A percentile compares a stretch with the other conserved stretches of the same genome.
Conservation (phyloP, 2,797 vertebrate genomes). For the Thripadectes ignobilis region DNA sequence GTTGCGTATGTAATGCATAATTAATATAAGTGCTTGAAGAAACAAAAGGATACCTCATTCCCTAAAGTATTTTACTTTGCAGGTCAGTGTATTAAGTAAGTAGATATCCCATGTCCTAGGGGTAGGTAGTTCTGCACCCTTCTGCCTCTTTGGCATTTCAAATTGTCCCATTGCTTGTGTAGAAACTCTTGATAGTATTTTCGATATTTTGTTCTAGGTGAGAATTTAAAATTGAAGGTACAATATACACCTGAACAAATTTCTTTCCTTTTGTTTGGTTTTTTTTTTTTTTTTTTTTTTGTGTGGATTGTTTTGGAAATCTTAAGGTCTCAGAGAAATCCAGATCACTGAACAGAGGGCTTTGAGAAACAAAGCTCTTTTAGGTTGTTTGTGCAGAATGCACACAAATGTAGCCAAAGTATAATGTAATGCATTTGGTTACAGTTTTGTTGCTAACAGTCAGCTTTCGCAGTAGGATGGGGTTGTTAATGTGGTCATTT, state of each 20-base stretch:
- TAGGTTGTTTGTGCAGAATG: not conserved
- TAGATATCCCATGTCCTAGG: not conserved
- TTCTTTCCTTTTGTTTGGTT: not conserved
- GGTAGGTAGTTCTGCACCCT: not conserved
- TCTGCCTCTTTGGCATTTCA: not conserved
- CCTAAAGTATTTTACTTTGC: conserved; percentile 37
- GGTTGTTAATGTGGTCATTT: not conserved
- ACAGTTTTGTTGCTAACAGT: not conserved
- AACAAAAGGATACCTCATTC: conserved; percentile 58
- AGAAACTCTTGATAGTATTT: not conserved
- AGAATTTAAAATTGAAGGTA: not conserved
- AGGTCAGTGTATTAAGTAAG: not conserved
- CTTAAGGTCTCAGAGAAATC: not conserved
- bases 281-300: not conserved
- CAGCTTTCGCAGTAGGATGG: not conserved
- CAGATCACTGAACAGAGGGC: not conserved
- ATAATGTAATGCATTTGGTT: not conserved
- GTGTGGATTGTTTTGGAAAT: not conserved
- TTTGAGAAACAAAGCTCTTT: not conserved
- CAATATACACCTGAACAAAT: not conserved
- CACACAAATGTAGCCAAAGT: not conserved
- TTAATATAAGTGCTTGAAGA: conserved; percentile 63
- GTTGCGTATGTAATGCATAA: conserved; percentile 66
- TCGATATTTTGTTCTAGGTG: not conserved
- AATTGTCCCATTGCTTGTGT: not conserved